These are phyloP conservation scores for Tympanuchus pallidicinctus DNA, from an alignment of 2,113 vertebrate species.

Conservation along the genomic window DNA sequence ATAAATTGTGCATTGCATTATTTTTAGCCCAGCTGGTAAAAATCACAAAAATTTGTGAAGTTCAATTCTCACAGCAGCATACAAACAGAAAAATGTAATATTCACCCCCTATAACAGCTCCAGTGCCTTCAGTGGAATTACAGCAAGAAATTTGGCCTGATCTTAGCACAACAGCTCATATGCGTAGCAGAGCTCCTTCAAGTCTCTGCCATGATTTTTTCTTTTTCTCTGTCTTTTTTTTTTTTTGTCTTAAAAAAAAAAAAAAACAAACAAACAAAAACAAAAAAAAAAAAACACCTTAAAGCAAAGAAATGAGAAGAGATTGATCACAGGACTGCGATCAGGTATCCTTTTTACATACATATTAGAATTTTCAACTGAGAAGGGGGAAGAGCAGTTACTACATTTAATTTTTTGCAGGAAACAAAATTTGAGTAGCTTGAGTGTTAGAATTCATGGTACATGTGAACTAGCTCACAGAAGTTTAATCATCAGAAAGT, in stretches of 20 bases:
- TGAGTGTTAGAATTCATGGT: background rate
- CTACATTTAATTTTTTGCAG: background rate
- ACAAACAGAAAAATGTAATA: conserved; percentile 31
- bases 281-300: too few species aligned
- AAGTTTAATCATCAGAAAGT: background rate
- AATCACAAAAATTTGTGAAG: conserved; percentile 30
- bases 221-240: background rate
- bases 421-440: background rate
- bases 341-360: background rate
- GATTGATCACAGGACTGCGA: background rate
- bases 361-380: background rate
- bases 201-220: conserved; percentile 7
- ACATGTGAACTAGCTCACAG: background rate
- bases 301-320: too few species aligned
- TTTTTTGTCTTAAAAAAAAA: too few species aligned
- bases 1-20: background rate
- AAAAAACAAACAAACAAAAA: too few species aligned
- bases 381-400: background rate
- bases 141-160: conserved; percentile 42
- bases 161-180: conserved; percentile 27
- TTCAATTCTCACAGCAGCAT: background rate
- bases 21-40: conserved; percentile 32
- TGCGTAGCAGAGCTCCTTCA: conserved; percentile 54
- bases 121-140: conserved; percentile 35
- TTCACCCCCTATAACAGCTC: conserved; percentile 45